These are phyloP conservation scores for Noctua pronuba DNA, from an alignment of 2,888 invertebrate genomes.

Conservation along the genomic window DNA sequence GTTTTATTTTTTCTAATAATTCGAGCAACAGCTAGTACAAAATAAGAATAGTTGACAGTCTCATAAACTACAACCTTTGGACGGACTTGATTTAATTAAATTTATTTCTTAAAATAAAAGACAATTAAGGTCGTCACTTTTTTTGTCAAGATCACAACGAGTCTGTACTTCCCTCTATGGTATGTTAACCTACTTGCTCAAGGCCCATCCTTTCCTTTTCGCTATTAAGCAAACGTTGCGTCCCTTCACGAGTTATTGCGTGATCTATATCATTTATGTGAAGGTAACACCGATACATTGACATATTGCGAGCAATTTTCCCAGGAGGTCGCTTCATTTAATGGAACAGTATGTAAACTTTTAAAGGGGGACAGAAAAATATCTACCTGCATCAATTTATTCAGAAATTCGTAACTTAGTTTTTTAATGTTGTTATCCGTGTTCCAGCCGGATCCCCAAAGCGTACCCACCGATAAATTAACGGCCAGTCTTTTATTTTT, in stretches of 20 bases:
- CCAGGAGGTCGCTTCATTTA: no score
- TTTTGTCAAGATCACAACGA: background rate
- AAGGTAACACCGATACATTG: slow-evolving; percentile 12
- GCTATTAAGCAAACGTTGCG: slow-evolving; percentile 8
- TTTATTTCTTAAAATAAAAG: background rate
- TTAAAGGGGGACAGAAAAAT: background rate
- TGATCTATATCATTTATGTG: slow-evolving; percentile 22
- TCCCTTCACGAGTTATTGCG: slow-evolving; percentile 35
- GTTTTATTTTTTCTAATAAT: no score
- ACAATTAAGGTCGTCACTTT: background rate
- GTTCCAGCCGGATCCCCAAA: background rate
- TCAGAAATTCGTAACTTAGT: background rate
- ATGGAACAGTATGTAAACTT: background rate
- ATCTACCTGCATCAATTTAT: background rate
- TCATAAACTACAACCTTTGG: background rate
- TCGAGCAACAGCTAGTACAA: background rate
- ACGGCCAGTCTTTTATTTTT: background rate
- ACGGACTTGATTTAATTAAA: background rate
- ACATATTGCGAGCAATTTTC: background rate
- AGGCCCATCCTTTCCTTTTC: slow-evolving; percentile 44
- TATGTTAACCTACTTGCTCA: slow-evolving; percentile 36
- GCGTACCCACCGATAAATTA: background rate
- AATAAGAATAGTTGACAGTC: background rate
- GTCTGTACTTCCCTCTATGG: background rate
- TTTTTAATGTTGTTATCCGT: background rate